A percentile compares a stretch with the other conserved stretches of the same genome.
These are phyloP conservation scores for Apamea sordens DNA, from an alignment of 2,888 invertebrate genomes.

Conservation along the genomic window DNA sequence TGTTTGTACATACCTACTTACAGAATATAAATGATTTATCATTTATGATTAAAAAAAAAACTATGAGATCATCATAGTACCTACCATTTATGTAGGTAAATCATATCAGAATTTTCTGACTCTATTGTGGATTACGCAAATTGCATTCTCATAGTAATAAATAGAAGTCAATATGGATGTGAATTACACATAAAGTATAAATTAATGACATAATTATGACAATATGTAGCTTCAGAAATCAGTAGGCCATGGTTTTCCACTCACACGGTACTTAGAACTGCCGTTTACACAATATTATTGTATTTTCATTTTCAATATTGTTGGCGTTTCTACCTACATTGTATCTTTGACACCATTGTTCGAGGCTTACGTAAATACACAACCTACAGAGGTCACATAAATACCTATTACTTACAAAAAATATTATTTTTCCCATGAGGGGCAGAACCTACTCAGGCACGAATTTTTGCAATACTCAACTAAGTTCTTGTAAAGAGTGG, in stretches of 20 bases:
- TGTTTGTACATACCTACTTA: too few species aligned
- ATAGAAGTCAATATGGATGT: not conserved
- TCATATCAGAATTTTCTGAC: not conserved
- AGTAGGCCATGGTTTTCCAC: slow-evolving; percentile 40
- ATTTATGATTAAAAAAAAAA: not conserved
- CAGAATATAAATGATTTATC: too few species aligned
- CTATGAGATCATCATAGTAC: not conserved
- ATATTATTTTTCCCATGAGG: not conserved
- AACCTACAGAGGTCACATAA: not conserved
- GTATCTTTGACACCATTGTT: slow-evolving; percentile 12
- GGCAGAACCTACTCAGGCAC: not conserved
- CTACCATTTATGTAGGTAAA: not conserved
- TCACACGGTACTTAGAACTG: not conserved
- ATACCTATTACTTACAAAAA: not conserved
- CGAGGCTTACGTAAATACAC: not conserved
- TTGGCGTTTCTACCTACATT: not conserved
- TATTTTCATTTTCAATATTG: slow-evolving; percentile 15
- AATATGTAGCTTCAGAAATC: slow-evolving; percentile 16
- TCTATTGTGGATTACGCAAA: not conserved
- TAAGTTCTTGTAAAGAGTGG: not conserved
- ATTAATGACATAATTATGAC: slow-evolving; percentile 2
- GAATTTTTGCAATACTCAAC: not conserved
- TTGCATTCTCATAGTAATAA: slow-evolving; percentile 10
- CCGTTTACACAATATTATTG: slow-evolving; percentile 12
- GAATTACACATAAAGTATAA: slow-evolving; percentile 3